phyloP scores from a whole-genome alignment of 2,888 invertebrate genomes.

The Cenopis cana region DNA sequence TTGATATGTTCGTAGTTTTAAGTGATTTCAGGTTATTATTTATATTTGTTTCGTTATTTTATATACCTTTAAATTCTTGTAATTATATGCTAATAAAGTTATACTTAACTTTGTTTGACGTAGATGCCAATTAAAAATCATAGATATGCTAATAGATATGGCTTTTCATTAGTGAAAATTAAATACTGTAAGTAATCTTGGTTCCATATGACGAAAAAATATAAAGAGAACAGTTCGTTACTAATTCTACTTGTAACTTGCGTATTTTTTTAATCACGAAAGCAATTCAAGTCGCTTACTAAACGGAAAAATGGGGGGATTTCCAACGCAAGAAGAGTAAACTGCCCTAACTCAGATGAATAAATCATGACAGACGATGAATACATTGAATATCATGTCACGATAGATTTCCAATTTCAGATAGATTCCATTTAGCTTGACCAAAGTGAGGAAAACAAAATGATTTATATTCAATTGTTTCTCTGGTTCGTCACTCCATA shows the following conservation, averaged over 20 bases:
- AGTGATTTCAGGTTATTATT: too few relatives aligned
- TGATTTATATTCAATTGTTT: conserved; percentile 20
- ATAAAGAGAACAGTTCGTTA: too few relatives aligned
- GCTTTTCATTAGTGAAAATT: too few relatives aligned
- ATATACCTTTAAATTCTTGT: too few relatives aligned
- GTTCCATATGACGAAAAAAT: too few relatives aligned
- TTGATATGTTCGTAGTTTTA: too few relatives aligned
- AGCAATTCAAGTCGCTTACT: conserved; percentile 8
- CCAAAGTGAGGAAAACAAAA: conserved; percentile 12
- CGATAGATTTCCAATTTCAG: conserved; percentile 21
- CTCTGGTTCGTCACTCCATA: conserved; percentile 19
- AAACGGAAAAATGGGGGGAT: neutral
- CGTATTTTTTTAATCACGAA: neutral
- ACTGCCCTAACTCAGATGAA: conserved; percentile 20
- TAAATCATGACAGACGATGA: conserved; percentile 38
- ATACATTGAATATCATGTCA: conserved; percentile 40
- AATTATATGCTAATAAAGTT: too few relatives aligned
- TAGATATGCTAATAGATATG: too few relatives aligned
- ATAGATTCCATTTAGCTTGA: conserved; percentile 30
- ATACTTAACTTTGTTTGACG: too few relatives aligned
- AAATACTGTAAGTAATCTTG: neutral
- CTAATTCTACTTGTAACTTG: conserved; percentile 2
- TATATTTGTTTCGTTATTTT: too few relatives aligned
- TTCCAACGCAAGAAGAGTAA: conserved; percentile 13
- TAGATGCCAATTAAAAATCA: too few relatives aligned